Evolutionary conservation across 2,797 vertebrate species (phyloP).

Genomic region (Coluber constrictor): DNA sequence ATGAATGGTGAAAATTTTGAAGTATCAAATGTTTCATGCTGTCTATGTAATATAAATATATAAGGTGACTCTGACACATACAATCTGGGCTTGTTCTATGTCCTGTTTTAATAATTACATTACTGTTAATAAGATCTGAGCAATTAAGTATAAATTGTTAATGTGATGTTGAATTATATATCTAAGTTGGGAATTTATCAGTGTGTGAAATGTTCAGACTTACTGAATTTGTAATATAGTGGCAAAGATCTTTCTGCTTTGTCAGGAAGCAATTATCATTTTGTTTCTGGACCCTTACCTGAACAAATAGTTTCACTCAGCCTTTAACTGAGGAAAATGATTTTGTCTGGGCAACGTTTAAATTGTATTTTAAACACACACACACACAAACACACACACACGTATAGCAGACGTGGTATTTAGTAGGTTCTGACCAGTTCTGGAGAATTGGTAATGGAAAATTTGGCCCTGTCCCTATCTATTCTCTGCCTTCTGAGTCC

Average conservation of each 20-base stretch:
- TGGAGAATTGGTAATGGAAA: no score
- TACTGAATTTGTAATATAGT: background rate
- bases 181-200: background rate
- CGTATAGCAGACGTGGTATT: background rate
- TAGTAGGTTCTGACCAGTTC: no score
- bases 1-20: background rate
- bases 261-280: background rate
- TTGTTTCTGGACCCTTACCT: background rate
- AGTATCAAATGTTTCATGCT: background rate
- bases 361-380: background rate
- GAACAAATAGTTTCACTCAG: background rate
- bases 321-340: background rate
- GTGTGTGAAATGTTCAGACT: background rate
- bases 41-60: background rate
- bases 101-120: background rate
- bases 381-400: background rate
- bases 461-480: no score
- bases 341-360: background rate
- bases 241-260: background rate
- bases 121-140: background rate
- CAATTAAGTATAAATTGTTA: background rate
- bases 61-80: background rate
- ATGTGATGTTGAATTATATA: background rate
- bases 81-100: background rate
- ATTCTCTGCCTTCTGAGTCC: no score